Base-by-base conservation (phyloP, 2,888 invertebrate species). In the Phytoseiulus persimilis region DNA sequence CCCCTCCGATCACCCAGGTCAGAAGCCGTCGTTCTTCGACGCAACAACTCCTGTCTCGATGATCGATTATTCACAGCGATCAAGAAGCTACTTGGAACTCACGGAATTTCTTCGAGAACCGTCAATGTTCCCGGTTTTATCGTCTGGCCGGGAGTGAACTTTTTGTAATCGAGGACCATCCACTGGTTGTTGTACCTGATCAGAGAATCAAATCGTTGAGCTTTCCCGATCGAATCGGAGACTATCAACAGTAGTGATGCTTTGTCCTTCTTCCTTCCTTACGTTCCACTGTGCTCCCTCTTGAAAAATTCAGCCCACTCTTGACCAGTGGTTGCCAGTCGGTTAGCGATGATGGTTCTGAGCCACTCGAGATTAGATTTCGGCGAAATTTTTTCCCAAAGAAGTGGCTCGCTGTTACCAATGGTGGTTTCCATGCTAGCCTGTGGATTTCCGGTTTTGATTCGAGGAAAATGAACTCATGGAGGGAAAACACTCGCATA, bases 281-380 rank as follows among this genome's bases (percentile, higher is more conserved):
- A 94, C 84, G 96, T 96, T 31, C 95, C 95, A 65, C 96, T 96
- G 93, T 96, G 96, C 92, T 94, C 95, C 11, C 93, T 93, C 0
- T 94, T 94, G 92, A 97, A 94, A 0, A 94, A 93, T 83, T 94
- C 94, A 0, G 95, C 95, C 97, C 97, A 98, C 5, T 95, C 94
- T 90, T 94, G 93, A 0, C 95, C 95, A 91, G 94, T 95, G 11
- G 93, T 93, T 0, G 97, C 95, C 90, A 98, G 93, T 91, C 96
- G 95, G 93, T 96, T 97, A 14, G 97, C 96, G 0, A 96, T 95
- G 94, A 96, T 95, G 28, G 95, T 94, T 2, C 97, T 94, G 0
- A 96, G 95, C 90, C 96, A 95, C 90, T 96, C 94, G 89, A 96
- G 94, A 92, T 94, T 94, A 90, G 94, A 94, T 83, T 94, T 93